These are phyloP conservation scores for Oreonectes daqikongensis DNA, from an alignment of 2,797 vertebrate genomes.

Conservation along the genomic window DNA sequence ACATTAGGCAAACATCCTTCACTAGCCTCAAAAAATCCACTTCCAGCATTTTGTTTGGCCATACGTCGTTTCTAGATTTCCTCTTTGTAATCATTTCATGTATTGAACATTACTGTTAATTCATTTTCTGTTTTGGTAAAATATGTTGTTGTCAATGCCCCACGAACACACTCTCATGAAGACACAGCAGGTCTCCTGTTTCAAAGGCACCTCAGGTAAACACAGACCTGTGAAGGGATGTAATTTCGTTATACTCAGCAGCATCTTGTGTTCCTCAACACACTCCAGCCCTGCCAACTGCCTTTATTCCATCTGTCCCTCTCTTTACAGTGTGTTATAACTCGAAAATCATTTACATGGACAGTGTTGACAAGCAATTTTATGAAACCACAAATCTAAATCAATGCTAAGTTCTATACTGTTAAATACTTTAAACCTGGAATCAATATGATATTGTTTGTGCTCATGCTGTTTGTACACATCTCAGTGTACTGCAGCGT, in stretches of 20 bases:
- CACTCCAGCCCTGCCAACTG: not conserved
- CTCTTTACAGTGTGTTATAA: not conserved
- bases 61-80: no score
- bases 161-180: not conserved
- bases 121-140: not conserved
- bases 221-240: not conserved
- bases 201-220: slow-evolving; percentile 27
- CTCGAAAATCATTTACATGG: not conserved
- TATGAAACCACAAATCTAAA: not conserved
- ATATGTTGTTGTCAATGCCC: not conserved
- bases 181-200: slow-evolving; percentile 2
- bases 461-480: not conserved
- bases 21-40: not conserved
- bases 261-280: not conserved
- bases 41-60: no score
- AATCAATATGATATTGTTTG: not conserved
- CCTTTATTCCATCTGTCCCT: not conserved
- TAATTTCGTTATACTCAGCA: slow-evolving; percentile 8
- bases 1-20: no score
- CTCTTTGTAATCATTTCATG: not conserved
- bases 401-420: no score
- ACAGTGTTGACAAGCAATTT: not conserved
- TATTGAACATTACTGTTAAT: not conserved
- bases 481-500: not conserved
- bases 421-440: not conserved